phyloP scores from a whole-genome alignment of 1,140 invertebrate species.

The Zaprionus lachaisei region DNA sequence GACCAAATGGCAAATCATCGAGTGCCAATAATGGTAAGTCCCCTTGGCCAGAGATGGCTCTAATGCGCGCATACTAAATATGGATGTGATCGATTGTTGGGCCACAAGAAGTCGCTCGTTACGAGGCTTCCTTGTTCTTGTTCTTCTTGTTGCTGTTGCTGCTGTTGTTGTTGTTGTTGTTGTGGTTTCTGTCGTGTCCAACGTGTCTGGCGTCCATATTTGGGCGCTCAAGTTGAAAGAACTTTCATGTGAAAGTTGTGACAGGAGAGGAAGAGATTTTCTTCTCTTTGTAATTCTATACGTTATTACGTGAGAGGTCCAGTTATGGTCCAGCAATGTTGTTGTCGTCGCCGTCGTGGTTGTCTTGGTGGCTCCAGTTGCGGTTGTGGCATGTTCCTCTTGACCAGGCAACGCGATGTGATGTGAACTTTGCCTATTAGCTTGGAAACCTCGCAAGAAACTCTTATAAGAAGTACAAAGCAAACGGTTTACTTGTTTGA shows the following conservation, averaged over 20 bases:
- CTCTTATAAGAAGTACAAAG: background rate
- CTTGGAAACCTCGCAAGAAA: background rate
- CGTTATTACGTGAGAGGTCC: constrained; percentile 82
- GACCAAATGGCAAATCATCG: constrained; percentile 53
- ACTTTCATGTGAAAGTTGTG: constrained; percentile 83
- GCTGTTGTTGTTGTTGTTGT: background rate
- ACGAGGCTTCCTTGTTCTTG: constrained; percentile 61
- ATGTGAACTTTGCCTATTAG: constrained; percentile 79
- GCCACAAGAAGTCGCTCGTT: constrained; percentile 54
- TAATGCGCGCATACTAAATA: constrained; percentile 63
- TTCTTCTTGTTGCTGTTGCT: constrained; percentile 5
- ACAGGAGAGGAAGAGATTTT: constrained; percentile 77
- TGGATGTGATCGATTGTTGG: constrained; percentile 73
- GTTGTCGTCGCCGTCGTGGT: constrained; percentile 42
- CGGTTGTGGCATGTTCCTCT: constrained; percentile 16
- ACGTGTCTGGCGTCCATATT: constrained; percentile 73
- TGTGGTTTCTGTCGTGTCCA: constrained; percentile 42
- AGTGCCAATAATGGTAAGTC: constrained; percentile 70
- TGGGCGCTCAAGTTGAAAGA: constrained; percentile 81
- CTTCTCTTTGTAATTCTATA: constrained; percentile 72
- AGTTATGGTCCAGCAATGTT: constrained; percentile 74
- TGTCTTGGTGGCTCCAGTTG: constrained; percentile 12
- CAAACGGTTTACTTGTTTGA: background rate
- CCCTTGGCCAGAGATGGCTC: constrained; percentile 32
- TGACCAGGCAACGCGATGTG: constrained; percentile 23